A percentile compares a stretch with the other conserved stretches of the same genome.
Conservation (phyloP, 2,888 invertebrate species). For the Orthosia cruda region DNA sequence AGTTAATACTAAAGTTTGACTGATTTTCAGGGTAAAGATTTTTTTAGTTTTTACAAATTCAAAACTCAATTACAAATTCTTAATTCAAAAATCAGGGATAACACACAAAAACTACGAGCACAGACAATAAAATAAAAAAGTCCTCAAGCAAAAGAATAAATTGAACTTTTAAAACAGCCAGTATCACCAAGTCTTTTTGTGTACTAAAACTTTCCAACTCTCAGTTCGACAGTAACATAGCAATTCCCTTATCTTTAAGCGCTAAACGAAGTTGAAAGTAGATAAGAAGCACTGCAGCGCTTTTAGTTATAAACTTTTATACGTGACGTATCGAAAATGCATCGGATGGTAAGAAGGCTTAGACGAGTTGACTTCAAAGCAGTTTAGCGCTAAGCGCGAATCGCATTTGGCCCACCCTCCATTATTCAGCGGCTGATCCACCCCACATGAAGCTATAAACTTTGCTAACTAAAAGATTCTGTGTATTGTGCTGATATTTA, state of each 20-base stretch:
- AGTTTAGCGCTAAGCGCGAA: constrained; percentile 82
- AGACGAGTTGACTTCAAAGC: constrained; percentile 85
- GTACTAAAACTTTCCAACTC: constrained; percentile 35
- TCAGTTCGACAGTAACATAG: constrained; percentile 40
- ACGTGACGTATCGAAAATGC: constrained; percentile 85
- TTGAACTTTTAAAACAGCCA: constrained; percentile 11
- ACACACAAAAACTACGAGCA: not conserved
- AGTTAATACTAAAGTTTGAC: no score
- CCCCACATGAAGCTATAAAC: constrained; percentile 63
- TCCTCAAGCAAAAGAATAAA: not conserved
- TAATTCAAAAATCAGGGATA: no score
- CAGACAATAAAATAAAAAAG: constrained; percentile 9
- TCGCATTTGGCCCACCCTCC: constrained; percentile 76
- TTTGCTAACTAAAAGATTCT: constrained; percentile 60
- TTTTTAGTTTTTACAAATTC: no score
- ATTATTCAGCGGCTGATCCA: constrained; percentile 75
- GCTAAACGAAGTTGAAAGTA: constrained; percentile 62
- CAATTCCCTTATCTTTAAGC: constrained; percentile 63
- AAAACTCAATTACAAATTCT: no score
- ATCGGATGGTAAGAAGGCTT: constrained; percentile 84
- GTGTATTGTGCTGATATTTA: constrained; percentile 56
- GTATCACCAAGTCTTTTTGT: constrained; percentile 27
- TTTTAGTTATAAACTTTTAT: constrained; percentile 79
- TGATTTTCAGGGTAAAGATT: no score
- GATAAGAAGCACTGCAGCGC: constrained; percentile 74